These are phyloP conservation scores for Uria aalge DNA, from an alignment of 2,113 vertebrate species.

Conservation along the genomic window DNA sequence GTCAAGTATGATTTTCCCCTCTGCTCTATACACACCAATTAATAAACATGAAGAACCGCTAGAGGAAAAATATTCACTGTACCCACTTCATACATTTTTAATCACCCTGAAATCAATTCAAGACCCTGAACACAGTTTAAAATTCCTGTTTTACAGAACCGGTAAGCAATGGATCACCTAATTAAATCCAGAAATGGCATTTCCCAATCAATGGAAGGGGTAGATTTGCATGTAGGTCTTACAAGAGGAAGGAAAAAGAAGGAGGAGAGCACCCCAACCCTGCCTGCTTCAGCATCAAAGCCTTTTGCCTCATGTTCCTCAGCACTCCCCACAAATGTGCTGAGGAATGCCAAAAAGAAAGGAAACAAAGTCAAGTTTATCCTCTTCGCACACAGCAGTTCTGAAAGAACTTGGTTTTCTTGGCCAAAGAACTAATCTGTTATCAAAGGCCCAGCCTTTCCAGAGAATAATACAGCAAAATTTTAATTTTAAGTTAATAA, in stretches of 20 bases:
- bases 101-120: conserved; percentile 46
- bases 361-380: not conserved
- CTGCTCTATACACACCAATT: conserved; percentile 17
- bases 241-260: not conserved
- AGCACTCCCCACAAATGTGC: not conserved
- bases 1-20: not conserved
- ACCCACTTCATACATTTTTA: conserved; percentile 50
- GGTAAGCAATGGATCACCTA: not conserved
- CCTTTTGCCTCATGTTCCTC: not conserved
- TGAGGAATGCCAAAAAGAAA: not conserved
- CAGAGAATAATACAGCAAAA: not conserved
- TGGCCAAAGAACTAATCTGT: not conserved
- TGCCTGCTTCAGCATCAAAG: not conserved
- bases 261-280: not conserved
- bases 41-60: conserved; percentile 49
- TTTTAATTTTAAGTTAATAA: not conserved
- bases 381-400: not conserved
- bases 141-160: not conserved
- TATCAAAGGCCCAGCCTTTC: not conserved
- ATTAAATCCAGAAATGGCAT: conserved; percentile 5
- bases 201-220: not conserved
- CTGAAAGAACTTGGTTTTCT: not conserved
- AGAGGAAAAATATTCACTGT: conserved; percentile 44
- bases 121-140: not conserved
- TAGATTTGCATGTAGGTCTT: fast-evolving